phyloP scores from a whole-genome alignment of 53 echinoderm and acorn worm genomes.

The Pentamera pediparva region DNA sequence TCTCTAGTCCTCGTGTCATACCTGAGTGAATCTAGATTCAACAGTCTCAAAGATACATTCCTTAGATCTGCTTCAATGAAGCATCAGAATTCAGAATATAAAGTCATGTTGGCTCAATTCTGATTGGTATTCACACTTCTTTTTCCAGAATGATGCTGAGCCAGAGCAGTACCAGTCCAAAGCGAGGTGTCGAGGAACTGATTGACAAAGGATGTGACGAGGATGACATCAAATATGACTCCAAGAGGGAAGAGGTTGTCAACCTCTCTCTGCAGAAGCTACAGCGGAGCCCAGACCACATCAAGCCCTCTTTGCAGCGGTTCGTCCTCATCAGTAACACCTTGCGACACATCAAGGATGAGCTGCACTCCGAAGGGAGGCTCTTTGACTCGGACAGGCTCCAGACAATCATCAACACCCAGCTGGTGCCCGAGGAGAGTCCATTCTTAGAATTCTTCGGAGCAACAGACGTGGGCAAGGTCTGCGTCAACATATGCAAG shows the following conservation, averaged over 20 bases:
- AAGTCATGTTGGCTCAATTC: too few relatives aligned
- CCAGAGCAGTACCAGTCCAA: constrained; percentile 24
- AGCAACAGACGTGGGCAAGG: constrained; percentile 35
- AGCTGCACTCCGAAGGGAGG: constrained; percentile 75
- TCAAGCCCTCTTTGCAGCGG: constrained; percentile 74
- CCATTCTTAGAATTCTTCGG: constrained; percentile 64
- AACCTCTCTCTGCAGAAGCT: constrained; percentile 87
- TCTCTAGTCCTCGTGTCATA: too few relatives aligned
- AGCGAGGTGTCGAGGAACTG: constrained; percentile 2
- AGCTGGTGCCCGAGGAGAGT: constrained; percentile 53
- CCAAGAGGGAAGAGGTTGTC: constrained; percentile 77
- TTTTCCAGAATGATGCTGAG: constrained; percentile 25
- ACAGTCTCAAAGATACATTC: too few relatives aligned
- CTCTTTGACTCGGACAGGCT: constrained; percentile 62
- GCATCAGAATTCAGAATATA: too few relatives aligned
- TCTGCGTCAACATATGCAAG: constrained; percentile 23
- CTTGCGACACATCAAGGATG: constrained; percentile 72
- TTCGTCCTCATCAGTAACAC: constrained; percentile 97
- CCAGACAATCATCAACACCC: constrained; percentile 63
- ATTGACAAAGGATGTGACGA: neutral
- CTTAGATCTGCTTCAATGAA: too few relatives aligned
- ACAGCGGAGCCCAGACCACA: constrained; percentile 64
- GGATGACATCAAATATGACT: constrained; percentile 43
- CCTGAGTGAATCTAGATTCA: too few relatives aligned
- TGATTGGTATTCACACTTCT: too few relatives aligned